Percentiles rank a stretch among this genome's conserved stretches.
phyloP scores from a whole-genome alignment of 2,888 invertebrate species.

The Morinoia aosen region DNA sequence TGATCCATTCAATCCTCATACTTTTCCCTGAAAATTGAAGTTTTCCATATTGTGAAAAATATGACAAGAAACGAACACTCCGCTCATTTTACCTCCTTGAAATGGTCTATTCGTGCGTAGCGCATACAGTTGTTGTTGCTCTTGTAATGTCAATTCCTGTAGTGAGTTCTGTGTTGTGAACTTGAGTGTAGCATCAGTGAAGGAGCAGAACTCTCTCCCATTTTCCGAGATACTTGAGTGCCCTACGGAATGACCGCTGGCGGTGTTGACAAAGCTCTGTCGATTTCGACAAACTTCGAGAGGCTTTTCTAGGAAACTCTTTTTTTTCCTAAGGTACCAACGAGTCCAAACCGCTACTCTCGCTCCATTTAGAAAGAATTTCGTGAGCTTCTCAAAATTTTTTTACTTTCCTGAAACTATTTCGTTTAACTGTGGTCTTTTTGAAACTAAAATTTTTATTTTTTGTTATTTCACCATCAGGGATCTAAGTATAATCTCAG shows the following conservation, averaged over 20 bases:
- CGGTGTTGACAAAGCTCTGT: constrained; percentile 10
- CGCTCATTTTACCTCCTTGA: too few species aligned
- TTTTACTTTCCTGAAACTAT: not conserved
- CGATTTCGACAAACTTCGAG: constrained; percentile 12
- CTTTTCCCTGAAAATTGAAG: too few species aligned
- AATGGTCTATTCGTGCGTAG: not conserved
- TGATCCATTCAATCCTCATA: not conserved
- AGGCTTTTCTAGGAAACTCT: not conserved
- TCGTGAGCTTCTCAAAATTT: not conserved
- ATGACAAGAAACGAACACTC: too few species aligned
- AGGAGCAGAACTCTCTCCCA: not conserved
- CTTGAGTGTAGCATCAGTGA: not conserved
- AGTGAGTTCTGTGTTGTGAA: not conserved
- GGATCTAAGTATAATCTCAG: not conserved
- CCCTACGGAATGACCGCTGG: not conserved
- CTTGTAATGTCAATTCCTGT: not conserved
- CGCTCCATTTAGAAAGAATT: not conserved
- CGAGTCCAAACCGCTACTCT: not conserved
- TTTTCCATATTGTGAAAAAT: too few species aligned
- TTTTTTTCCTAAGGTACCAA: not conserved
- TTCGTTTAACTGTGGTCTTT: not conserved
- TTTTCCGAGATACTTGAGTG: not conserved
- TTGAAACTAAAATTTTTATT: not conserved
- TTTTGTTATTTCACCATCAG: not conserved
- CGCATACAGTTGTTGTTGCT: not conserved